Base-by-base conservation (phyloP, 2,113 vertebrate species). In the Scopus umbretta region DNA sequence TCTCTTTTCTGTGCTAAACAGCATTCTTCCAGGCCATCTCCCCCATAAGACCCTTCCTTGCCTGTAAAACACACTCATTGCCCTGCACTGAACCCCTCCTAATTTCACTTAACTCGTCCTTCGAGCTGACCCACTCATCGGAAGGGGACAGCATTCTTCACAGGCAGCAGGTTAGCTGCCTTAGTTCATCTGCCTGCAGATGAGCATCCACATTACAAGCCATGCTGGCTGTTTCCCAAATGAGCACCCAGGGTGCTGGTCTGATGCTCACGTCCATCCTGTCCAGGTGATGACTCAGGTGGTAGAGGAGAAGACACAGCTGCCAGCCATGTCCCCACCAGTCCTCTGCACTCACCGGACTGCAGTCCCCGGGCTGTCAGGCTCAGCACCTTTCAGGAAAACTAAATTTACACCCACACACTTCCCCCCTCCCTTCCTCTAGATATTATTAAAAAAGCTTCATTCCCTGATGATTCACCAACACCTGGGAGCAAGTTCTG, bases 381-480 rank as follows among this genome's bases (percentile, higher is more conserved):
- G 42, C 52, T 89, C 73, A 75, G 56, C 66, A 85, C 42, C 73
- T 91, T 87, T 81, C 66, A 92, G 80, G 49, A 96, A 94, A 95
- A 76, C 30, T 76, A 19, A 89, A 92, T 89, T 94, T 86, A 76
- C 88, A 78, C 80, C 86, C 80, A 88, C 88, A 56, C 53, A 26
- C 50, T 92, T 91, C 42, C 80, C 61, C 40, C 8, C 27, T 71
- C 70, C 62, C 52, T 91, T 72, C 55, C 67, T 68, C 47, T 50
- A 91, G 56, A 74, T 25, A 7, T 89, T 92, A 94, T 95, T 94
- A 72, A 65, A 82, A 94, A 95, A 80, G 49, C 95, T 80, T 56
- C 55, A 9, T 91, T 92, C 84, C 89, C 95, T 70, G 91, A 90
- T 95, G 97, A 97, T 91, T 97, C 94, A 96, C 70, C 45, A 65